phyloP scores from a whole-genome alignment of 2,888 invertebrate species.

The Tipula helvola region DNA sequence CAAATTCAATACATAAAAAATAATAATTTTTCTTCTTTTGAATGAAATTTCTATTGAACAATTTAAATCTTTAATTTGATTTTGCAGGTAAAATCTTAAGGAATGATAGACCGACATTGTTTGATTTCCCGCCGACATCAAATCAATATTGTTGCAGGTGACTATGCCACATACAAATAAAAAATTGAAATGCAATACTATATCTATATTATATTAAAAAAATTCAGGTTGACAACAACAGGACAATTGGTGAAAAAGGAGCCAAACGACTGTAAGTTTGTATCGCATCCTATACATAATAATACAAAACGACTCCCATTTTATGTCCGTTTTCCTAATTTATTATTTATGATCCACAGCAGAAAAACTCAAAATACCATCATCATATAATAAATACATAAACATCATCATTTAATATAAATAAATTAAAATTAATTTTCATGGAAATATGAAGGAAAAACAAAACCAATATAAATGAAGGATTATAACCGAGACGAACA shows the following conservation, averaged over 20 bases:
- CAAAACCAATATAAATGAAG: not conserved
- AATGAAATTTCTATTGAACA: not conserved
- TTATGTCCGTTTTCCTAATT: not conserved
- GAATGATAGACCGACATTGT: constrained; percentile 37
- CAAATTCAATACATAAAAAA: not conserved
- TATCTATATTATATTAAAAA: not conserved
- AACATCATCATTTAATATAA: not conserved
- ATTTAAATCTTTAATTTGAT: constrained; percentile 8
- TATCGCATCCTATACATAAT: not conserved
- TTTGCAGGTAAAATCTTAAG: constrained; percentile 34
- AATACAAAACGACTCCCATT: not conserved
- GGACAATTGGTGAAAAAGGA: constrained; percentile 8
- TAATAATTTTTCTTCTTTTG: not conserved
- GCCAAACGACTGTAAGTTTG: not conserved
- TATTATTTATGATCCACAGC: not conserved
- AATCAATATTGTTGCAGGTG: constrained; percentile 37
- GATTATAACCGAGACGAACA: not conserved
- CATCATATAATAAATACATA: not conserved
- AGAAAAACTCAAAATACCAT: not conserved
- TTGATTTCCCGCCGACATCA: constrained; percentile 37
- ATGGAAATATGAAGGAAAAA: not conserved
- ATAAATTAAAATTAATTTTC: constrained; percentile 4
- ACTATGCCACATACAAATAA: constrained; percentile 14
- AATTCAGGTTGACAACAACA: not conserved
- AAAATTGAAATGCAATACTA: not conserved